Conservation (phyloP, 2,797 vertebrate genomes). For the Cuniculus paca region DNA sequence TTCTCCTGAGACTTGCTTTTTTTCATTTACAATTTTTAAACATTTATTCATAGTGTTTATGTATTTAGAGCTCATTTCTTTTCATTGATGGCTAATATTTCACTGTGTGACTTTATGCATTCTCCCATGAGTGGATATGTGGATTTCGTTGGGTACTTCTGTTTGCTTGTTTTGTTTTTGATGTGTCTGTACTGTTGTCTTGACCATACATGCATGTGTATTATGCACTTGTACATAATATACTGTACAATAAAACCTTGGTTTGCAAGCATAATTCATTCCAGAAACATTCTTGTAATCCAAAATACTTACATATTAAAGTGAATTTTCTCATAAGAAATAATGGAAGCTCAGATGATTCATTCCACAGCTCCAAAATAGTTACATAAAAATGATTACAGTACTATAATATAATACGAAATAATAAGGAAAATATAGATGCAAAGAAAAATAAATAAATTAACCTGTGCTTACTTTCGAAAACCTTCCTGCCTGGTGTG, state of each 20-base stretch:
- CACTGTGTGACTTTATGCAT: background rate
- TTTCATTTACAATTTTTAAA: background rate
- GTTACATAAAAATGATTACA: background rate
- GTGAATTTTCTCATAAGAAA: background rate
- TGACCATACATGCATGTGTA: background rate
- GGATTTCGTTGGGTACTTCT: background rate
- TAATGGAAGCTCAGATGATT: background rate
- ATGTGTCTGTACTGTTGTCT: background rate
- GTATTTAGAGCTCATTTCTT: conserved; percentile 9
- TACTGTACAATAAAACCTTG: background rate
- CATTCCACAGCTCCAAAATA: background rate
- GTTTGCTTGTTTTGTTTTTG: conserved; percentile 17
- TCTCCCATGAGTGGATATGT: background rate
- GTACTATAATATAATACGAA: background rate
- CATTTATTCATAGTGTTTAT: background rate
- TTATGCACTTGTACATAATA: background rate
- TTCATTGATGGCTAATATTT: background rate
- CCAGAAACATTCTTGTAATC: background rate
- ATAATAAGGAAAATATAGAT: background rate
- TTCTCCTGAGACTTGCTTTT: background rate
- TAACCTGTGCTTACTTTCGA: background rate
- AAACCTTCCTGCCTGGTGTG: background rate
- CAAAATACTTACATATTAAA: background rate
- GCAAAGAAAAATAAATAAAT: background rate
- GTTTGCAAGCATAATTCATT: background rate